Base-by-base conservation (phyloP, 2,888 invertebrate genomes). In the Adelphocoris suturalis region DNA sequence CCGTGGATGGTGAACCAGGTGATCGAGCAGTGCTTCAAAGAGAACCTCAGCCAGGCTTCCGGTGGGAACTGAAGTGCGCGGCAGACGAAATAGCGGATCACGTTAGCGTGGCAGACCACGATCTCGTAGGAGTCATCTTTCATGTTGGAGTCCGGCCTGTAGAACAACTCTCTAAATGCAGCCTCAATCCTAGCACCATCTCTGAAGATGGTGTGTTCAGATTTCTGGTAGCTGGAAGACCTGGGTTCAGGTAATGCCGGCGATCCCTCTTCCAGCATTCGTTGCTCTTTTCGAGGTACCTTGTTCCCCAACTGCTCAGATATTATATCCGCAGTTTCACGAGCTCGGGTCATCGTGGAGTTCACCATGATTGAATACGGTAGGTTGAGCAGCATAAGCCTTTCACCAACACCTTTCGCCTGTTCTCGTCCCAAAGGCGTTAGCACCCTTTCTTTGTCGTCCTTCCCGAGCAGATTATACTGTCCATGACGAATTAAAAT, bases 51-150 rank as follows among this genome's bases (percentile, higher is more conserved):
- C 99, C 99, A 99, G 1, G 97, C 99, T 94, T 99, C 99, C 0
- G 99, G 97, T 0, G 99, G 99, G 93, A 99, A 97, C 93, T 99
- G 99, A 68, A 99, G 94, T 0, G 98, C 99, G 93, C 99, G 95
- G 95, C 98, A 98, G n/a, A 97, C 96, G 93, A 97, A 97, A 94
- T 98, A 99, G 78, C 99, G 95, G 92, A 99, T 99, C 28, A 99
- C 99, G 94, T 99, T 99, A 4, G 98, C 99, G 93, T 99, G 99
- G 92, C 99, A 99, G 0, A 99, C 98, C 89, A 99, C 94, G 75
- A 99, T 93, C 55, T 99, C 98, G 93, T 97, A 98, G 0, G 96
- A 95, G 93, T 99, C 98, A 76, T 96, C 94, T 0, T 95, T 94
- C 93, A 99, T 98, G 0, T 95, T 94, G 0, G 96, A 95, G 75